Percentiles rank a stretch among this genome's conserved stretches.
phyloP scores from a whole-genome alignment of 92 coral and sea anemone species.

The Palythoa grandiflora region DNA sequence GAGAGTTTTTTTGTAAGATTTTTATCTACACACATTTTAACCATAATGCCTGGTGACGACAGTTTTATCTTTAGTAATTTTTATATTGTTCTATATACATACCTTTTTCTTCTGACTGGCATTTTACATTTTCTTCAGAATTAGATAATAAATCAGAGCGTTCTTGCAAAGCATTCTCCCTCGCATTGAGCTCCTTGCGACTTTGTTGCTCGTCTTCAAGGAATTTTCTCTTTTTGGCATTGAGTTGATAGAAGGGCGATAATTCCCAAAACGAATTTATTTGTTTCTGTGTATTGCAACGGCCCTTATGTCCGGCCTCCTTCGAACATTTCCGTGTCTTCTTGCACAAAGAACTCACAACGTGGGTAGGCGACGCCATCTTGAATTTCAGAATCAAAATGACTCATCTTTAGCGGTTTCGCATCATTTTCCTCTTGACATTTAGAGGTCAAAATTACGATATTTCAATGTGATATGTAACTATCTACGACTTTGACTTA shows the following conservation, averaged over 20 bases:
- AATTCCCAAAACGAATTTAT: slow-evolving; percentile 67
- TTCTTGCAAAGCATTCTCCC: slow-evolving; percentile 38
- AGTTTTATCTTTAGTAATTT: slow-evolving; percentile 24
- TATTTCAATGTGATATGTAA: slow-evolving; percentile 36
- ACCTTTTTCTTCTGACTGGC: background rate
- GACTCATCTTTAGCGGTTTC: background rate
- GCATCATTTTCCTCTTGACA: slow-evolving; percentile 11
- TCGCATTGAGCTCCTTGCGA: slow-evolving; percentile 48
- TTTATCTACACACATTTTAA: slow-evolving; percentile 22
- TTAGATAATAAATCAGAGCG: background rate
- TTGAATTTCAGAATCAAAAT: slow-evolving; percentile 14
- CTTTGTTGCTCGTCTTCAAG: slow-evolving; percentile 55
- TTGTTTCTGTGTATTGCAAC: slow-evolving; percentile 68
- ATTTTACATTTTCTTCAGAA: background rate
- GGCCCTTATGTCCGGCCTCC: slow-evolving; percentile 65
- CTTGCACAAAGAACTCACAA: slow-evolving; percentile 44
- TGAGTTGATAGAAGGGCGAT: slow-evolving; percentile 60
- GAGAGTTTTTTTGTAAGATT: slow-evolving; percentile 26
- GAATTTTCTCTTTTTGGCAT: slow-evolving; percentile 56
- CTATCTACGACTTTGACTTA: slow-evolving; percentile 44
- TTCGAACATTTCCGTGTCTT: slow-evolving; percentile 58
- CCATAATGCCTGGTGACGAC: slow-evolving; percentile 28
- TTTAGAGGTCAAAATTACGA: slow-evolving; percentile 7
- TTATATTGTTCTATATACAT: slow-evolving; percentile 9
- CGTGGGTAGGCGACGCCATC: slow-evolving; percentile 39